Evolutionary conservation across 2,888 invertebrate genomes (phyloP).

Genomic region (Trichopria drosophilae): DNA sequence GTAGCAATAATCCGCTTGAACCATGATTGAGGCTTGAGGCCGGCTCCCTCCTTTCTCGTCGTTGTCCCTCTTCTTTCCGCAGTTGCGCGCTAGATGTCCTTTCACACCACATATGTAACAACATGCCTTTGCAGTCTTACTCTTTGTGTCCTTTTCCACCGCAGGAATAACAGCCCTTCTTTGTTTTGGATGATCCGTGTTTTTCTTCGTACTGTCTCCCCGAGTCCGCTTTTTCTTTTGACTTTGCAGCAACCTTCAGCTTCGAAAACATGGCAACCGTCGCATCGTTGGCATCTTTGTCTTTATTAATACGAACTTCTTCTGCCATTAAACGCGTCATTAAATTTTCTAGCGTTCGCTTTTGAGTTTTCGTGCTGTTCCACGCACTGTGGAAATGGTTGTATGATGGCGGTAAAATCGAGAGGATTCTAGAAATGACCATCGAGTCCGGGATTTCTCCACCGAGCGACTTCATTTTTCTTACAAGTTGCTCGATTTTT

Average conservation of each 20-base stretch:
- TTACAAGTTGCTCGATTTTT: constrained; percentile 30
- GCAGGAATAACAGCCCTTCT: constrained; percentile 25
- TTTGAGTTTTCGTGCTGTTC: constrained; percentile 12
- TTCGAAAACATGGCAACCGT: too few species aligned
- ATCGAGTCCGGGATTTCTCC: constrained; percentile 30
- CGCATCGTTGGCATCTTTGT: background rate
- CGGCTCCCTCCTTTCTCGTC: too few species aligned
- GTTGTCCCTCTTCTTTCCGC: background rate
- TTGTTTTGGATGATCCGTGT: too few species aligned
- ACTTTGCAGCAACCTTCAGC: too few species aligned
- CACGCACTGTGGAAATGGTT: constrained; percentile 29
- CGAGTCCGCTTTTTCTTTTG: too few species aligned
- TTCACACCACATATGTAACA: too few species aligned
- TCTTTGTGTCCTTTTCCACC: constrained; percentile 21
- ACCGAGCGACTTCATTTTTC: constrained; percentile 29
- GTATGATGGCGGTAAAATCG: constrained; percentile 1
- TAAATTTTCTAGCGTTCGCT: constrained; percentile 21
- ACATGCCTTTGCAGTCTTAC: too few species aligned
- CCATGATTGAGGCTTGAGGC: background rate
- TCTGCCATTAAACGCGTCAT: constrained; percentile 5
- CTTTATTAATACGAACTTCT: background rate
- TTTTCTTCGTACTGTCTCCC: too few species aligned
- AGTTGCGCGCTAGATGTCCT: constrained; percentile 9
- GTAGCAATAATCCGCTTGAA: background rate
- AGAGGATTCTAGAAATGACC: constrained; percentile 29